These are phyloP conservation scores for Girardia tigrina DNA, from an alignment of 2,888 invertebrate species.

Conservation along the genomic window DNA sequence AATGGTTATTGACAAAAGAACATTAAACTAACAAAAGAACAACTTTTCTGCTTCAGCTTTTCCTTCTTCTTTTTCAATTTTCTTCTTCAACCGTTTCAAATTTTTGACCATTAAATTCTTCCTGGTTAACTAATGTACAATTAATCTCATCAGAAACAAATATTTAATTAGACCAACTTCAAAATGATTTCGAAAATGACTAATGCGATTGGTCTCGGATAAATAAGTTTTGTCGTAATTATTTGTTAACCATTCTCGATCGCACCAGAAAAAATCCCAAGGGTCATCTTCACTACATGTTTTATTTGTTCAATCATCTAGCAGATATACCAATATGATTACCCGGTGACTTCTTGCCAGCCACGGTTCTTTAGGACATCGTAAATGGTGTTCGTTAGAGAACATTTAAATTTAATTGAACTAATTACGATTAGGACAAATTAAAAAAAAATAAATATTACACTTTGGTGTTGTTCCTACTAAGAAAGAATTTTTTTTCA, in stretches of 20 bases:
- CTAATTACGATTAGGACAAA: no score
- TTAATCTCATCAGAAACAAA: no score
- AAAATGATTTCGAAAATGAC: constrained; percentile 57
- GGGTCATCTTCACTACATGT: constrained; percentile 21
- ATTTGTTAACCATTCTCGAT: constrained; percentile 34
- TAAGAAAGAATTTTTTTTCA: no score
- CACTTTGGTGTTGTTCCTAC: no score
- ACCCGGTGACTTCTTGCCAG: constrained; percentile 49
- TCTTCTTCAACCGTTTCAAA: constrained; percentile 52
- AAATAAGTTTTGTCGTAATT: constrained; percentile 33
- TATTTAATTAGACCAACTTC: constrained; percentile 47
- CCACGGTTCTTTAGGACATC: constrained; percentile 48
- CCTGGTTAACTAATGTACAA: constrained; percentile 55
- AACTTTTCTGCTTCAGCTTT: constrained; percentile 51
- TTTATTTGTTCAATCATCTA: not conserved
- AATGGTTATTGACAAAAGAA: no score
- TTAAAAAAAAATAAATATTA: no score
- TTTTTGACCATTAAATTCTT: constrained; percentile 57
- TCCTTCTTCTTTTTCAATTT: constrained; percentile 46
- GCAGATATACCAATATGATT: constrained; percentile 36
- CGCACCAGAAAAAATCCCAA: constrained; percentile 36
- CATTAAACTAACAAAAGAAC: no score
- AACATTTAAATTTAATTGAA: constrained; percentile 47
- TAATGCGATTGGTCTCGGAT: constrained; percentile 53
- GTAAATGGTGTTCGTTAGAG: constrained; percentile 47